These are phyloP conservation scores for Bombus ignitus DNA, from an alignment of 1,140 invertebrate genomes.

Conservation along the genomic window DNA sequence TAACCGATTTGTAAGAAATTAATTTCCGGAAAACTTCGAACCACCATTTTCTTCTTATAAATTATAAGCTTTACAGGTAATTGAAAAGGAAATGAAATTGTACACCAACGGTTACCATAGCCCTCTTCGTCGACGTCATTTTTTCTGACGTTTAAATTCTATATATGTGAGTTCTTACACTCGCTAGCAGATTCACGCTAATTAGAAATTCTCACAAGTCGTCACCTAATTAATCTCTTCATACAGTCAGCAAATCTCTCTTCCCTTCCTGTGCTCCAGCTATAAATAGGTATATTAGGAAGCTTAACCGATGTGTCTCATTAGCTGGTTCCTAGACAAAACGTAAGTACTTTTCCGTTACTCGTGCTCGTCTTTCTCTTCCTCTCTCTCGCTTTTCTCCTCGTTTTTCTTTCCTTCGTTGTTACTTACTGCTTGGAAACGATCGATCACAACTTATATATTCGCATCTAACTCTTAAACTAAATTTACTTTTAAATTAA, in stretches of 20 bases:
- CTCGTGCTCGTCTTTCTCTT: not conserved
- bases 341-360: not conserved
- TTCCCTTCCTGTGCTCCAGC: not conserved
- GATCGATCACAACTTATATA: too few species aligned
- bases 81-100: not conserved
- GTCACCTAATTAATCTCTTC: not conserved
- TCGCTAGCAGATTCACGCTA: not conserved
- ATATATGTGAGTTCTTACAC: not conserved
- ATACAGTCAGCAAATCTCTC: not conserved
- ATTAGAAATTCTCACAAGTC: not conserved
- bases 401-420: too few species aligned
- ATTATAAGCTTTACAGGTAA: too few species aligned
- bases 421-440: too few species aligned
- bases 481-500: not conserved
- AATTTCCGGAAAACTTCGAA: too few species aligned
- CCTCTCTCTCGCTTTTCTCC: too few species aligned
- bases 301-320: not conserved
- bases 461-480: not conserved
- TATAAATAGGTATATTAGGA: slow-evolving; percentile 1
- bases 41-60: too few species aligned
- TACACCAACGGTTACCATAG: not conserved
- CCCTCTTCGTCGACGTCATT: not conserved
- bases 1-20: too few species aligned
- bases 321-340: not conserved
- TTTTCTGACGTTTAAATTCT: not conserved